Base-by-base conservation (phyloP, 1,140 invertebrate genomes). In the Euglossa dilemma region DNA sequence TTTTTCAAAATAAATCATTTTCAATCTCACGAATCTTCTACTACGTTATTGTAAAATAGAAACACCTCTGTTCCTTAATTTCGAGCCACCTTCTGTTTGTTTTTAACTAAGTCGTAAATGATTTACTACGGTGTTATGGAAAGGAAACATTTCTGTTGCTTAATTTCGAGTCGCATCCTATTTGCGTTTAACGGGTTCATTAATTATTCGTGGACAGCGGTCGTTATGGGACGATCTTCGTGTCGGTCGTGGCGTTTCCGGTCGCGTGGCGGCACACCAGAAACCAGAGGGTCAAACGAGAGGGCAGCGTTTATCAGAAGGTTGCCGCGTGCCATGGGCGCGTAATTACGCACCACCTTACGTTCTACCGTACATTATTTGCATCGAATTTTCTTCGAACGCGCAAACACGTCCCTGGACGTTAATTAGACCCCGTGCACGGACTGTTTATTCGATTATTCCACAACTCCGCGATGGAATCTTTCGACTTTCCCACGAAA, bases 311-410 rank as follows among this genome's bases (percentile, higher is more conserved):
- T 91, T 90, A 92, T 93, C 89, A 87, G 90, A 75, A 90, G 80
- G 73, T 80, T 78, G 91, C 88, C 93, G 91, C 91, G 92, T 94
- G 93, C 83, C 91, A 84, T 84, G 77, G 87, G 91, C 71, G 36
- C 36, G 88, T 91, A 92, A 92, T 93, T 92, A 85, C 87, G 82
- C 82, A 9, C 86, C 89, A 80, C 78, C 80, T 86, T 72, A 70
- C 59, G n/a, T 67, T 54, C 14, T 45, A 14, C 14, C 25, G 45
- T 76, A 63, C 59, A 28, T 54, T 64, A 78, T 43, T 79, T 52
- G 77, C 69, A 45, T 80, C 45, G 70, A 69, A 67, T 81, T 74
- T 83, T 78, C 80, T 57, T 76, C 59, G 57, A 71, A 74, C 69
- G 69, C 28, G 64, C 76, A 72, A 66, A 84, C 80, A 73, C 50